phyloP scores from a whole-genome alignment of 2,797 vertebrate species.

The Thalassophryne amazonica region DNA sequence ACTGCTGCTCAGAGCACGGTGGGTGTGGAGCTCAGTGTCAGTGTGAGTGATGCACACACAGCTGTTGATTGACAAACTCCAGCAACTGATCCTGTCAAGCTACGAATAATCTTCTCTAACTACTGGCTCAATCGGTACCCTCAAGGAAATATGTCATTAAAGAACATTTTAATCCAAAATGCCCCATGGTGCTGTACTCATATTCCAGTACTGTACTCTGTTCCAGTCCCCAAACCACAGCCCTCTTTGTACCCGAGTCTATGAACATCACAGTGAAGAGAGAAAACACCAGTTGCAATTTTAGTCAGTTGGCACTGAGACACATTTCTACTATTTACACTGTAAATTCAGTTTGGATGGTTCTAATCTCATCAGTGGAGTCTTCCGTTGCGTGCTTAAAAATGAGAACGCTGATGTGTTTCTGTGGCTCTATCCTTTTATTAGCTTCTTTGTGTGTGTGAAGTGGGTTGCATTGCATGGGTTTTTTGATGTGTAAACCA shows the following conservation, averaged over 20 bases:
- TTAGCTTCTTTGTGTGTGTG: conserved; percentile 29
- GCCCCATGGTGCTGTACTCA: background rate
- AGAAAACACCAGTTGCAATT: too few relatives aligned
- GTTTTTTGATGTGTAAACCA: conserved; percentile 12
- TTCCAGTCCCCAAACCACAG: background rate
- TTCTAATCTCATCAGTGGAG: background rate
- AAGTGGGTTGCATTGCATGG: conserved; percentile 11
- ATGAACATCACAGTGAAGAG: too few relatives aligned
- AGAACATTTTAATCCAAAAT: background rate
- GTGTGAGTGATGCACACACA: conserved; percentile 24
- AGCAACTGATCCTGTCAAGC: conserved; percentile 14
- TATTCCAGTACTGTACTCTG: background rate
- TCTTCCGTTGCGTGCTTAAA: background rate
- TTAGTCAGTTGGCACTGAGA: too few relatives aligned
- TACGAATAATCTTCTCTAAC: conserved; percentile 11
- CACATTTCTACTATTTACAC: background rate
- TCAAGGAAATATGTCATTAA: conserved; percentile 2
- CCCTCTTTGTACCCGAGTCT: too few relatives aligned
- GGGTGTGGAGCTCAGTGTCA: background rate
- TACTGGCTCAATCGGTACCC: background rate
- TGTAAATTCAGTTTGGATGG: background rate
- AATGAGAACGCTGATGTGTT: background rate
- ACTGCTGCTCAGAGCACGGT: too few relatives aligned
- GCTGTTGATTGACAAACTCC: conserved; percentile 27
- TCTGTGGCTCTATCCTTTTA: conserved; percentile 20